Percentiles rank a stretch among this genome's conserved stretches.
phyloP scores from a whole-genome alignment of 92 coral and sea anemone genomes.

The Metridium senile region DNA sequence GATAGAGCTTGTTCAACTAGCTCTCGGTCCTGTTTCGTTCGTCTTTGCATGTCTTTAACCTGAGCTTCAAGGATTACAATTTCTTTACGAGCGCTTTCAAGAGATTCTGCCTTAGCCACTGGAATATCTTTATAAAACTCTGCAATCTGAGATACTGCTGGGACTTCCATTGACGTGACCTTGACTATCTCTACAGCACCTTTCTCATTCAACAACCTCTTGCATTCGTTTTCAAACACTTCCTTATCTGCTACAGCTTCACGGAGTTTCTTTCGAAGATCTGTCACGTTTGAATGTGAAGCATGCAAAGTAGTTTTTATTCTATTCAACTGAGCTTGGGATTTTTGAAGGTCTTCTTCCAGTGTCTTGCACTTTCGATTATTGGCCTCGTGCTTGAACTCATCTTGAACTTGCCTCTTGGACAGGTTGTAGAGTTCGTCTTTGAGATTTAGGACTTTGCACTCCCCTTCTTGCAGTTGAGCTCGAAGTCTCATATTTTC shows the following conservation, averaged over 20 bases:
- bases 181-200: constrained; percentile 44
- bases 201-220: constrained; percentile 22
- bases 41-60: constrained; percentile 63
- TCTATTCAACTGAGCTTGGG: constrained; percentile 27
- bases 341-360: constrained; percentile 44
- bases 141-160: constrained; percentile 40
- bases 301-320: constrained; percentile 16
- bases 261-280: constrained; percentile 47
- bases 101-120: constrained; percentile 34
- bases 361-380: constrained; percentile 50
- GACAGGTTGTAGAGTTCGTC: constrained; percentile 51
- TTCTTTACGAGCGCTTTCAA: constrained; percentile 70
- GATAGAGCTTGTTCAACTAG: background rate
- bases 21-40: constrained; percentile 55
- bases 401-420: constrained; percentile 59
- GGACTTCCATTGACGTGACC: constrained; percentile 46
- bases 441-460: constrained; percentile 49
- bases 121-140: constrained; percentile 24
- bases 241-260: constrained; percentile 31
- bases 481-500: constrained; percentile 48
- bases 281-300: constrained; percentile 13
- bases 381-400: constrained; percentile 33
- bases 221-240: constrained; percentile 17
- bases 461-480: constrained; percentile 33
- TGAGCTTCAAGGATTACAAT: constrained; percentile 64